phyloP scores from a whole-genome alignment of 2,888 invertebrate species.

The Papilio elwesi region DNA sequence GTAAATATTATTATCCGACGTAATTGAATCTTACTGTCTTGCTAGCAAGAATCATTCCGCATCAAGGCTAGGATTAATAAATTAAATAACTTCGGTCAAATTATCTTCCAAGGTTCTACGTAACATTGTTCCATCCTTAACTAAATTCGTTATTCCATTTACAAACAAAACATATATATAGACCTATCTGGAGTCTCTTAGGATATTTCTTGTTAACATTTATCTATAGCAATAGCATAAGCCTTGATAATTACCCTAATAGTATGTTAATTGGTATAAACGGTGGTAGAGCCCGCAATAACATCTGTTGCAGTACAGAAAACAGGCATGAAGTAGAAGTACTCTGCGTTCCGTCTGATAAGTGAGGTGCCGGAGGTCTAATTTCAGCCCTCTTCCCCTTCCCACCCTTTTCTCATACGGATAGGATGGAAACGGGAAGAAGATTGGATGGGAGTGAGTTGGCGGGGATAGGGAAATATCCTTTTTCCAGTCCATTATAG shows the following conservation, averaged over 20 bases:
- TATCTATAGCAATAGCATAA: neutral
- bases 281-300: no score
- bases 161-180: slow-evolving; percentile 43
- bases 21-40: slow-evolving; percentile 12
- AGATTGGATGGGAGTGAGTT: no score
- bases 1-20: neutral
- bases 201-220: slow-evolving; percentile 3
- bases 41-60: neutral
- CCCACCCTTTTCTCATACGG: no score
- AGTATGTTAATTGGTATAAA: no score
- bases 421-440: no score
- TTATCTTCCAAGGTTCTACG: slow-evolving; percentile 34
- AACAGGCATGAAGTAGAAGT: no score
- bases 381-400: no score
- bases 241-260: neutral
- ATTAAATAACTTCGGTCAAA: slow-evolving; percentile 35
- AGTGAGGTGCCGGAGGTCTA: no score
- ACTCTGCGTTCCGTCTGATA: no score
- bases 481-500: no score
- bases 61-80: slow-evolving; percentile 20
- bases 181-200: slow-evolving; percentile 29
- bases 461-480: no score
- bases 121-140: slow-evolving; percentile 34
- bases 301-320: no score
- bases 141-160: slow-evolving; percentile 44